Evolutionary conservation across 2,113 vertebrate genomes (phyloP).

Genomic region (Carassius auratus): DNA sequence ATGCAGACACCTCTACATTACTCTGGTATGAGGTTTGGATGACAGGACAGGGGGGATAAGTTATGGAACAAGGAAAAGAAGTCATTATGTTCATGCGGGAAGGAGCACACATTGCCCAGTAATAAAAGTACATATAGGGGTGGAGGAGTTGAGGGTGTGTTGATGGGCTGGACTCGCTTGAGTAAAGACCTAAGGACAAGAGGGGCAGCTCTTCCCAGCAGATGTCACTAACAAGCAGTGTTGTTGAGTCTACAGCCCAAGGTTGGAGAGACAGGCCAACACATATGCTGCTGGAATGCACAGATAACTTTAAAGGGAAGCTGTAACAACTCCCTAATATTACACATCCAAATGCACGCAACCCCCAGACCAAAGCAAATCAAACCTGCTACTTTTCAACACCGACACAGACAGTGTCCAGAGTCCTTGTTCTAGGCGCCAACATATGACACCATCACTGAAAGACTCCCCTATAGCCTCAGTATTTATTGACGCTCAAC

Average conservation of each 20-base stretch:
- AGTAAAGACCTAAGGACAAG: constrained; percentile 35
- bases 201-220: constrained; percentile 60
- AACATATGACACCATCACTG: constrained; percentile 20
- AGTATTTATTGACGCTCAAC: not conserved
- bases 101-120: not conserved
- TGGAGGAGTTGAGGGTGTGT: constrained; percentile 9
- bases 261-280: constrained; percentile 36
- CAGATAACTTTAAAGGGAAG: constrained; percentile 24
- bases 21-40: constrained; percentile 22
- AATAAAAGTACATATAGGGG: not conserved
- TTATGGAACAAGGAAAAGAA: not conserved
- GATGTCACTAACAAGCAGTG: constrained; percentile 67
- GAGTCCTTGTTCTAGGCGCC: not conserved
- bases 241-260: constrained; percentile 52
- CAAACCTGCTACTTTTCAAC: constrained; percentile 37
- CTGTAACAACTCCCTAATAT: constrained; percentile 21
- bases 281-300: constrained; percentile 26
- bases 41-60: not conserved
- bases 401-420: not conserved
- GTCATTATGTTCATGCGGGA: not conserved
- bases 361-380: constrained; percentile 7
- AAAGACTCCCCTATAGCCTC: not conserved
- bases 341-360: constrained; percentile 1
- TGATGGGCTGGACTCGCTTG: constrained; percentile 12
- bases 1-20: constrained; percentile 43